Base-by-base conservation (phyloP, 2,113 vertebrate species). In the Polyodon spathula region DNA sequence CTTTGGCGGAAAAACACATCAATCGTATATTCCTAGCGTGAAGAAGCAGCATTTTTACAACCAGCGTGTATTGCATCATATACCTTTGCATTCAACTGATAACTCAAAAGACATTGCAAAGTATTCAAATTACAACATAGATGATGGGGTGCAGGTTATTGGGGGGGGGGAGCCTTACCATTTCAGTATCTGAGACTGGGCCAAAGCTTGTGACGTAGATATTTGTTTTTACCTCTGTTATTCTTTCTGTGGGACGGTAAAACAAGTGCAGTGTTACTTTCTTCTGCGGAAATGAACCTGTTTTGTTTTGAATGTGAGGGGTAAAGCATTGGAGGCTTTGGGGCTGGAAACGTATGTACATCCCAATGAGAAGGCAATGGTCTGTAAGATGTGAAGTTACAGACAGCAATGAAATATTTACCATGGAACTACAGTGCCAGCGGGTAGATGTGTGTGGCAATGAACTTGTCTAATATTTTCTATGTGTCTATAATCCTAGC, bases 221-320 rank as follows among this genome's bases (percentile, higher is more conserved):
- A 73, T 89, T 85, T 1, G 87, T 89, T 74, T 86, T 82, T 74
- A 89, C 87, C 71, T 88, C 83, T 9, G 87, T 89, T 74, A 87
- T 84, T 59, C 81, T 70, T 65, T 87, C 86, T 88, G 76, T 43
- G 14, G 44, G 14, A 46, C 0, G 3, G 44, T 46, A 46, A 46
- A 46, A 46, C 44, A 46, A 27, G 27, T 1, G 27, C 27, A 27
- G 27, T 27, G 27, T 27, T 27, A 27, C 27, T 27, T 27, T 27
- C 27, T 27, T 27, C 27, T 27, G 27, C 3, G 1, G 27, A 27
- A 27, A 27, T 27, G 1, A 27, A 27, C 27, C 3, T 27, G 27
- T 27, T 27, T 27, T 3, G 27, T 27, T 27, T 27, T 27, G 27
- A 27, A 27, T 27, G 27, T 27, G 27, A 27, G 27, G 27, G 27